Conservation (phyloP, 2,797 vertebrate species). For the Lithobates sylvaticus region DNA sequence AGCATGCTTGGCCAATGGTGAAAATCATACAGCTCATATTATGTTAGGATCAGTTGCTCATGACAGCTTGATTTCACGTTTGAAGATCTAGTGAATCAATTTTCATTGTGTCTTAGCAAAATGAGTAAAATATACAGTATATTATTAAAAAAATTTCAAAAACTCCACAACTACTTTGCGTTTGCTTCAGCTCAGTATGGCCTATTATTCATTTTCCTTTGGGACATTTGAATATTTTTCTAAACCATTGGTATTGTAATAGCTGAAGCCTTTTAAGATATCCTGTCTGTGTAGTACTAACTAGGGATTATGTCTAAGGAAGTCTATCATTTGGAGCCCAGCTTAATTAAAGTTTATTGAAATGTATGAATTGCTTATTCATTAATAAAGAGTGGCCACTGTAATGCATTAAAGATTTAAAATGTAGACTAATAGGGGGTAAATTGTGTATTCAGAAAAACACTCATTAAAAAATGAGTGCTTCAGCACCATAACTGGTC, state of each 20-base stretch:
- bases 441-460: slow-evolving; percentile 17
- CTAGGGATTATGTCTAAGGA: background rate
- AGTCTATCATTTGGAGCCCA: background rate
- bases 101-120: background rate
- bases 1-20: slow-evolving; percentile 14
- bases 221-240: background rate
- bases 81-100: background rate
- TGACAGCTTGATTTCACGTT: background rate
- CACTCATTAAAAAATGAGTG: slow-evolving; percentile 5
- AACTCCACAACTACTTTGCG: too few species aligned
- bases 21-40: slow-evolving; percentile 1
- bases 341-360: slow-evolving; percentile 3
- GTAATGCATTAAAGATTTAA: slow-evolving; percentile 7
- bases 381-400: slow-evolving; percentile 5
- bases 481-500: background rate
- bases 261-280: background rate
- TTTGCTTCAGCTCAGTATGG: background rate
- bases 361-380: background rate
- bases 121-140: too few species aligned
- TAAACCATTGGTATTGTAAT: background rate
- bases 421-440: background rate
- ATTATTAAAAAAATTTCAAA: too few species aligned
- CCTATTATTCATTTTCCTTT: background rate
- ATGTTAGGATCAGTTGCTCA: slow-evolving; percentile 19
- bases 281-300: background rate